These are phyloP conservation scores for Drosophila pseudoobscura DNA, from an alignment of 1,140 invertebrate genomes.

Conservation along the genomic window DNA sequence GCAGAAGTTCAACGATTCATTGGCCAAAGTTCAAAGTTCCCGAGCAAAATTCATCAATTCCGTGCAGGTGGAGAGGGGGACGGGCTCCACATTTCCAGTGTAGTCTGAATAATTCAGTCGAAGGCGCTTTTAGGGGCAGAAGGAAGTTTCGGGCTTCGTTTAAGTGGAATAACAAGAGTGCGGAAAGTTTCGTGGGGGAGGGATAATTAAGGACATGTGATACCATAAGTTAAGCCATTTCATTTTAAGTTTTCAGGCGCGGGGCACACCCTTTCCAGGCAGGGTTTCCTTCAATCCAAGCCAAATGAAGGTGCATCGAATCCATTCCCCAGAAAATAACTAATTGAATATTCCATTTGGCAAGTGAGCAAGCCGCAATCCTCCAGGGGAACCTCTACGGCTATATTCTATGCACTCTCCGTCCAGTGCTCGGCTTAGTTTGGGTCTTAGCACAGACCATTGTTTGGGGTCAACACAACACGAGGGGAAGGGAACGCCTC, in stretches of 20 bases:
- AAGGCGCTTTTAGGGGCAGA: too few relatives aligned
- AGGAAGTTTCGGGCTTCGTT: background rate
- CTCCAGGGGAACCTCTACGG: too few relatives aligned
- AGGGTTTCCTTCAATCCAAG: too few relatives aligned
- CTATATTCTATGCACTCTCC: too few relatives aligned
- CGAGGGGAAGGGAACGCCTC: background rate
- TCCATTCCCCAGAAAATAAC: too few relatives aligned
- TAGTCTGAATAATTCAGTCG: too few relatives aligned
- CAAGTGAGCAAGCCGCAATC: background rate
- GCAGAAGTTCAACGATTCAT: background rate
- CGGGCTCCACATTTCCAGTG: too few relatives aligned
- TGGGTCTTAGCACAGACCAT: slow-evolving; percentile 10
- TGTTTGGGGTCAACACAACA: slow-evolving; percentile 17
- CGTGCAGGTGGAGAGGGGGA: background rate
- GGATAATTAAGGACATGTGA: too few relatives aligned
- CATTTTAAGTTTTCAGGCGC: too few relatives aligned
- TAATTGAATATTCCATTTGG: slow-evolving; percentile 7
- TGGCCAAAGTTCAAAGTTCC: background rate
- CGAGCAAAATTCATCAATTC: slow-evolving; percentile 4
- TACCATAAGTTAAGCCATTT: too few relatives aligned
- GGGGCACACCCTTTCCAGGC: too few relatives aligned
- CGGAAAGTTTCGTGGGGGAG: background rate
- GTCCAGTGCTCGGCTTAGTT: slow-evolving; percentile 19
- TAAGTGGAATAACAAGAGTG: background rate
- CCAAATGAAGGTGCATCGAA: too few relatives aligned